Evolutionary conservation across 2,888 invertebrate genomes (phyloP), one percentile per base, ranked within the genome.

Genomic region (Drosophila lutescens): DNA sequence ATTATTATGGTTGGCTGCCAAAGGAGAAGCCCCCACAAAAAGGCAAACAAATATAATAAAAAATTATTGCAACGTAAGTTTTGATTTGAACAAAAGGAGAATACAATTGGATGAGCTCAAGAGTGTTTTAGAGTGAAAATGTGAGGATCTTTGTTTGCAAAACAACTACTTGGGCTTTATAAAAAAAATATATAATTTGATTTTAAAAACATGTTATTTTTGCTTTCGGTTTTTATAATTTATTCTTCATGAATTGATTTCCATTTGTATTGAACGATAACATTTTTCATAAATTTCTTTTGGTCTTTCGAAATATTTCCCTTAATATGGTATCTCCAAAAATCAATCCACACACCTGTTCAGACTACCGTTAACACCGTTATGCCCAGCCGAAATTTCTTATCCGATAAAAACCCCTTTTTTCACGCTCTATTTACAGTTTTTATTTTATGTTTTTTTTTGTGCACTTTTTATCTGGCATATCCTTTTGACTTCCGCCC

Each of bases 101-200:
- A 59, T 49, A 56, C 53, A 54, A 74, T 75, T 77, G 78, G 78
- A 63, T 63, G 76, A 66, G 66, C 89, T 89, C 78, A 82, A 76
- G 85, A 89, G 89, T 88, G 77, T 89, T 72, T 90, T 89, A 89
- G 90, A 90, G 89, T 90, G 88, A 89, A 82, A 89, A 79, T 70
- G 38, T 10, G 13, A 44, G 34, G 34, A 32, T 58, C 32, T 26
- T 17, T 32, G 12, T 49, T 23, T 32, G 32, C 32, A 12, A 23
- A 7, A 10, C 9, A 7, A 30, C 30, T 47, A 6, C 5, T 17
- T 30, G 9, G 13, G 3, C 10, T 46, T 26, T 26, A 26, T 15
- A 44, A 7, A 44, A 44, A 46, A 32, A 32, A 17, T 47, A 47
- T 20, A 26, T 2, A 26, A 9, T 20, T 20, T 20, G 2, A 20